Conservation (phyloP, 2,888 invertebrate genomes). For the Nomada hirtipes region DNA sequence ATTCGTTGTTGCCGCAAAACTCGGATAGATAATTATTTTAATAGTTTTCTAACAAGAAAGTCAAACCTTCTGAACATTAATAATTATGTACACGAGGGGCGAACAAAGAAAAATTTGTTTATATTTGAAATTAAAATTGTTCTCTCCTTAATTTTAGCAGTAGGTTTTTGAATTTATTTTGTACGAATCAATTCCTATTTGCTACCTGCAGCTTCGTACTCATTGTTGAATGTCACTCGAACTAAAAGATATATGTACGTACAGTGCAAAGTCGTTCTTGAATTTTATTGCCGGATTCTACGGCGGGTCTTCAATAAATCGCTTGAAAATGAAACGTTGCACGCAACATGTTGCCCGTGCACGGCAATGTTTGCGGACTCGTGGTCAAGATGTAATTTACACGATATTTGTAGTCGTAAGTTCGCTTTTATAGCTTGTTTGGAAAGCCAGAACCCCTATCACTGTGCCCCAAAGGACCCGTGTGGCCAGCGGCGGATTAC, state of each 20-base stretch:
- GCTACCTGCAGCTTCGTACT: background rate
- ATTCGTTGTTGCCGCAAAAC: too few species aligned
- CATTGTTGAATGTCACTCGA: background rate
- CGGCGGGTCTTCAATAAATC: background rate
- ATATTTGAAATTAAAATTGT: too few species aligned
- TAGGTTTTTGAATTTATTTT: too few species aligned
- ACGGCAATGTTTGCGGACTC: slow-evolving; percentile 4
- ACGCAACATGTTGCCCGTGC: background rate
- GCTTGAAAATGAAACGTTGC: background rate
- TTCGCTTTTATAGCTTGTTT: slow-evolving; percentile 78
- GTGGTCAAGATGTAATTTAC: slow-evolving; percentile 57
- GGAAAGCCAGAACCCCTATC: slow-evolving; percentile 71
- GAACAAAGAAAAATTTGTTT: too few species aligned
- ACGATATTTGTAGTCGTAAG: slow-evolving; percentile 72
- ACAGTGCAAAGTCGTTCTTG: background rate
- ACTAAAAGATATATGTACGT: too few species aligned
- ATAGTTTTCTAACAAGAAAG: too few species aligned
- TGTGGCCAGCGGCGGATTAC: slow-evolving; percentile 73
- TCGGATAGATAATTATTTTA: too few species aligned
- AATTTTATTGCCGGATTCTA: background rate
- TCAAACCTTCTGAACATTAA: too few species aligned
- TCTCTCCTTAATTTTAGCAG: too few species aligned
- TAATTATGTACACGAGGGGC: too few species aligned
- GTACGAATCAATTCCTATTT: too few species aligned
- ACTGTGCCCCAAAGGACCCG: slow-evolving; percentile 52